Evolutionary conservation across 92 coral and sea anemone species (phyloP), one percentile per base, ranked within the genome.

Genomic region (Isaurus tuberculatus): DNA sequence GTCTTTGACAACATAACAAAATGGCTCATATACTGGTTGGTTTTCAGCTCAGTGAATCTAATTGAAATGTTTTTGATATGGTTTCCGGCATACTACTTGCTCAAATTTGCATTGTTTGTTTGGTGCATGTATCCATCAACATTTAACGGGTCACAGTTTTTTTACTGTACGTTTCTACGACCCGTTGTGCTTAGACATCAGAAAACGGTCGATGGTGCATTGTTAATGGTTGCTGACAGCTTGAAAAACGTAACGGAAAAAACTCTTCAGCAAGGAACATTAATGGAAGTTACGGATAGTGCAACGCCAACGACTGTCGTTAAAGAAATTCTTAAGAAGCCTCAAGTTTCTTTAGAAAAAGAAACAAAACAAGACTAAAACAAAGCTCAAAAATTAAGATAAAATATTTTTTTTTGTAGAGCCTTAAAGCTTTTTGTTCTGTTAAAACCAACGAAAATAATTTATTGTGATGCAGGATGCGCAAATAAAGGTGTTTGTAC

Each of bases 121-220:
- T 97, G 99, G 99, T 97, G 98, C 81, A 97, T 97, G 99, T 88
- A 91, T 43, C 99, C 99, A 11, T 90, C 92, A 15, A 80, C 91
- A 19, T 84, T 88, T 42, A 97, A 89, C 40, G 99, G 99, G 22
- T 92, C 98, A 0, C 79, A 74, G 5, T 86, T 90, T 37, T 89
- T 94, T 79, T 97, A 94, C 79, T 80, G 78, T 70, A 48, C 86
- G 43, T 65, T 97, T 25, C 90, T 97, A 19, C 81, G 98, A 23
- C 99, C 99, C 1, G 81, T 97, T 58, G 94, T 94, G 46, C 89
- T 94, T 89, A 82, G 91, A 80, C 97, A 97, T 86, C 94, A 88
- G 40, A 89, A 86, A 74, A 74, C 87, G 32, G 91, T 94, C 63
- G 97, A 97, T 68, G 89, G 84, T 4, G 95, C 92, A 25, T 80